These are phyloP conservation scores for Clivina fossor DNA, from an alignment of 2,888 invertebrate species.

Conservation along the genomic window DNA sequence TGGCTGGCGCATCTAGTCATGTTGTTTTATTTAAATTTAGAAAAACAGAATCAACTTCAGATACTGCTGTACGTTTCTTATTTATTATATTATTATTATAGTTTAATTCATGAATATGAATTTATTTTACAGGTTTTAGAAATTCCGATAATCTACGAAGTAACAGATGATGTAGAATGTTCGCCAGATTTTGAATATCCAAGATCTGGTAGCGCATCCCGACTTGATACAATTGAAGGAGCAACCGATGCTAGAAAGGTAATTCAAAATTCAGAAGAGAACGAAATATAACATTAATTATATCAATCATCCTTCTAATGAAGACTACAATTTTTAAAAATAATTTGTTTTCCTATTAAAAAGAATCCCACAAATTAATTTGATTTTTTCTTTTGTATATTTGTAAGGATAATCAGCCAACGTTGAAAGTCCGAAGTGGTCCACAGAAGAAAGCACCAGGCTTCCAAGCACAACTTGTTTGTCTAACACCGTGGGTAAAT, in stretches of 20 bases:
- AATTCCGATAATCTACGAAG: conserved; percentile 82
- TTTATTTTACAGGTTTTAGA: conserved; percentile 69
- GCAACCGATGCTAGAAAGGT: conserved; percentile 57
- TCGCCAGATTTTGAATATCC: conserved; percentile 79
- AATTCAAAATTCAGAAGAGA: conserved; percentile 33
- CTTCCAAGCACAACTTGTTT: conserved; percentile 94
- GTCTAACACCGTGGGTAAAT: conserved; percentile 81
- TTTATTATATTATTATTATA: no score
- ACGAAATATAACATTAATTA: neutral
- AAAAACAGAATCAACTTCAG: conserved; percentile 83
- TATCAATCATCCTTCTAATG: no score
- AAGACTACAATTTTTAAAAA: neutral
- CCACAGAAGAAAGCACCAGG: conserved; percentile 87
- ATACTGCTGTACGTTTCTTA: conserved; percentile 72
- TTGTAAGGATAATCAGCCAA: conserved; percentile 50
- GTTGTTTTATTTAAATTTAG: conserved; percentile 95
- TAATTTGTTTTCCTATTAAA: neutral
- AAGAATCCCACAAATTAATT: neutral
- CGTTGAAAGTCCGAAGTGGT: conserved; percentile 72
- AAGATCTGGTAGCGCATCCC: conserved; percentile 50
- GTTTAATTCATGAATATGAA: conserved; percentile 12
- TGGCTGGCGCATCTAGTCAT: conserved; percentile 91
- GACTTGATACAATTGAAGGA: conserved; percentile 45
- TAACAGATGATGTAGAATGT: conserved; percentile 75
- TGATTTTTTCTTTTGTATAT: neutral